Conservation (phyloP, 2,113 vertebrate species). For the Pseudopipra pipra region DNA sequence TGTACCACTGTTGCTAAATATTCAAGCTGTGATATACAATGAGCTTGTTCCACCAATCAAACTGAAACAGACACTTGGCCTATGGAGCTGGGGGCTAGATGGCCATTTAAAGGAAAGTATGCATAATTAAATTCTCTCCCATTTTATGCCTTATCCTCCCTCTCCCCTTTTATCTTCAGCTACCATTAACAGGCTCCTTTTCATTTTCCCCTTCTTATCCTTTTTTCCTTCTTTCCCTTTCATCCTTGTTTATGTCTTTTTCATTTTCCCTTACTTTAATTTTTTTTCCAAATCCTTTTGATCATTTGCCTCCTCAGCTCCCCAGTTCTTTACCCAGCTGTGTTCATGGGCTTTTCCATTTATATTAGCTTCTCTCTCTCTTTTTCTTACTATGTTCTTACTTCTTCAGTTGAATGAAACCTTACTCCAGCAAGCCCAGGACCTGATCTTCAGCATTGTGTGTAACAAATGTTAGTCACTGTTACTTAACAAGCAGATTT, state of each 20-base stretch:
- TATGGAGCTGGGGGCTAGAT: background rate
- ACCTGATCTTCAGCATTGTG: background rate
- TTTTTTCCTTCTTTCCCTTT: conserved; percentile 48
- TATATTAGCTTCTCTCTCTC: background rate
- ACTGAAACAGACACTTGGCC: conserved; percentile 3
- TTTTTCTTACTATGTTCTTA: background rate
- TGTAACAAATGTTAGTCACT: background rate
- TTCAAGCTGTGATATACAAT: background rate
- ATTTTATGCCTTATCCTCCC: conserved; percentile 31
- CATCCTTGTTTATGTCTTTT: conserved; percentile 58
- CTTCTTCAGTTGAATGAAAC: background rate
- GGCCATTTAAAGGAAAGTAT: conserved; percentile 41
- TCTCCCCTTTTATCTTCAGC: background rate
- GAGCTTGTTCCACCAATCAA: background rate
- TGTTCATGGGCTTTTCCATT: conserved; percentile 30
- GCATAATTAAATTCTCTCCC: conserved; percentile 51
- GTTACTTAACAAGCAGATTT: conserved; percentile 6
- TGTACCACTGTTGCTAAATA: background rate
- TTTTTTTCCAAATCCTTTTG: conserved; percentile 52
- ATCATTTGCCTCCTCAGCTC: conserved; percentile 27
- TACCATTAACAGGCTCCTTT: conserved; percentile 13
- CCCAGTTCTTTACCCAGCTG: conserved; percentile 22
- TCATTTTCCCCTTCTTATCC: conserved; percentile 41
- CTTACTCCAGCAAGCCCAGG: background rate
- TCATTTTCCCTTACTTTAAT: conserved; percentile 24